Percentiles rank a stretch among this genome's conserved stretches.
Conservation (phyloP, 2,888 invertebrate genomes). For the Troglohyphantes excavatus region DNA sequence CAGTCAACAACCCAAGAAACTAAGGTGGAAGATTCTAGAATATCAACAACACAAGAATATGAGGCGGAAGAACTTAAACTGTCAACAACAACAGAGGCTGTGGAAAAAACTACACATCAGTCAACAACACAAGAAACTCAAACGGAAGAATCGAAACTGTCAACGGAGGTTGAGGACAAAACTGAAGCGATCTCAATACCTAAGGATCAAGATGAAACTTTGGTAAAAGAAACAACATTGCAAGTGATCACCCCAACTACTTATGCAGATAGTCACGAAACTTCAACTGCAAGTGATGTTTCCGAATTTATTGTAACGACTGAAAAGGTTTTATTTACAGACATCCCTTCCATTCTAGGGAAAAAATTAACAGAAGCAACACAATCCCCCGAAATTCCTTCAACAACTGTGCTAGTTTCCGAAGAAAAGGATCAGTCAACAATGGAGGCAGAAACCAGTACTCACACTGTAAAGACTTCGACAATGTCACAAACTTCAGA, state of each 20-base stretch:
- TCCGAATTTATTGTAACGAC: neutral
- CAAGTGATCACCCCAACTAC: neutral
- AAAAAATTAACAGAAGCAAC: neutral
- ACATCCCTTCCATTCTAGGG: neutral
- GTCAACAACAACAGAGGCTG: neutral
- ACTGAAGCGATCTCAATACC: neutral
- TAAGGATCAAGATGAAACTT: neutral
- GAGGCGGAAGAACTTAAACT: too few species aligned
- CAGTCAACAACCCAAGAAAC: neutral
- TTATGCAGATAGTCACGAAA: neutral
- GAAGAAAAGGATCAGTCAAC: neutral
- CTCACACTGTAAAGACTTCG: neutral
- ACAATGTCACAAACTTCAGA: neutral
- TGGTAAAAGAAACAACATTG: neutral
- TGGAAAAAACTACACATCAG: neutral
- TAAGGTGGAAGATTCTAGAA: neutral
- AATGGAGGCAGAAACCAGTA: constrained; percentile 18
- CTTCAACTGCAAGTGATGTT: neutral
- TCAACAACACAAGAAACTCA: neutral
- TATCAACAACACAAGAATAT: neutral
- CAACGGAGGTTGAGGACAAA: neutral
- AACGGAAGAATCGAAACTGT: neutral
- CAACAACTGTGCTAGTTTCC: neutral
- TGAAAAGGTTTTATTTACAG: neutral
- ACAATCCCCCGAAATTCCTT: neutral